Evolutionary conservation across 1,140 invertebrate genomes (phyloP), one percentile per base, ranked within the genome.

Genomic region (Amyelois transitella): DNA sequence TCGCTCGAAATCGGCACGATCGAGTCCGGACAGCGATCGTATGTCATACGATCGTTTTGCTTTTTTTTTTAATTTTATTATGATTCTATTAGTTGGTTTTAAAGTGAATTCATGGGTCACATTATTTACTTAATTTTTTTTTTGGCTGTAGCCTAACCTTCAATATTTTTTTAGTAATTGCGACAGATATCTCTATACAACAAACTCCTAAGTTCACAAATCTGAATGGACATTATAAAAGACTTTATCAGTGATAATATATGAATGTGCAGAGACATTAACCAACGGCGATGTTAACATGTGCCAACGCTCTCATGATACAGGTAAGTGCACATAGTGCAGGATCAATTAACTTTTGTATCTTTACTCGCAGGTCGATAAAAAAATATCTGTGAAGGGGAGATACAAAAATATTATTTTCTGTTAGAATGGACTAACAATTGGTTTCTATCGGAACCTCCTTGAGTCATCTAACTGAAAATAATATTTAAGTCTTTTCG

Each of bases 291-390:
- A 68, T 69, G 62, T 50, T 76, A 74, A 60, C 62, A 79, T 84
- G 79, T 65, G 52, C 70, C 67, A 64, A 53, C 55, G 69, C 67
- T 61, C 12, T 58, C 38, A 51, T 52, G 45, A 52, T 64, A 66
- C 60, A 73, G 78, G 81, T 84, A 70, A 77, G 81, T 73, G 6
- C 17, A 38, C 0, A 56, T 48, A 18, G 7, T 25, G 51, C 38
- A 18, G 12, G 10, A 48, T 43, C 24, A n/a, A n/a, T n/a, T 49
- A 14, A 22, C n/a, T 4, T 38, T 3, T 10, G 5, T 28, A 6
- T 5, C 5, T 28, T 28, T 28, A 28, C n/a, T n/a, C n/a, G n/a
- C n/a, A n/a, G n/a, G n/a, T n/a, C n/a, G n/a, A n/a, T n/a, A n/a
- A n/a, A n/a, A n/a, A n/a, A n/a, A n/a, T n/a, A n/a, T n/a, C n/a